Evolutionary conservation across 2,888 invertebrate genomes (phyloP), one percentile per base, ranked within the genome.

Genomic region (Spodoptera picta): DNA sequence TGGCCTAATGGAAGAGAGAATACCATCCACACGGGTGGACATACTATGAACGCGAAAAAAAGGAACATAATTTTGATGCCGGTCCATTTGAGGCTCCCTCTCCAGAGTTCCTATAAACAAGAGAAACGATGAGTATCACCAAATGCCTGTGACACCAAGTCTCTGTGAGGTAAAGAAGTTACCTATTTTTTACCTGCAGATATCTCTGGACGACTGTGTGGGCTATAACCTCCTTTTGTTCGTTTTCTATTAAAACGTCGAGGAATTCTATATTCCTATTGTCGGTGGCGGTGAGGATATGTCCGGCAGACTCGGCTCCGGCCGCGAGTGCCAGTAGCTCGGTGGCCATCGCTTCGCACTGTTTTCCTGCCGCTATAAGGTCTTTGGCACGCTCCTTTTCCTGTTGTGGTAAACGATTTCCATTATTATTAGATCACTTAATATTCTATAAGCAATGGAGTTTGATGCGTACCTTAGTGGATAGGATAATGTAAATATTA

Each of bases 381-480:
- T 99, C 99, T 94, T 98, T 98, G 69, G 99, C 98, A 87, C 99
- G 96, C 94, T 99, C 99, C 95, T 99, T 99, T 94, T 99, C 99
- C 96, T 97, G 84, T 80, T 83, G 68, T 65, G 77, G 76, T 60
- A 80, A 47, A 83, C 65, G 75, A 77, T 65, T 48, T 53, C 56
- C 43, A 73, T 85, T 60, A 84, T 85, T 86, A 82, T 77, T 70
- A 60, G 85, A 65, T 45, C 46, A 45, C 41, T 53, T 50, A 61
- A 31, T 65, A 54, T 57, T 60, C 62, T 73, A 49, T 51, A 59
- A 62, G 48, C 27, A 60, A 60, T 61, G 55, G 73, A 53, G 19
- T 64, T 42, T 42, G 63, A 53, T 14, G 44, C 58, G 76, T 88
- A 96, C 96, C 95, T 98, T 99, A 73, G 97, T 97, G 11, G 99